A percentile compares a stretch with the other conserved stretches of the same genome.
Conservation (phyloP, 64 coral and sea anemone species). For the Stichodactyla helianthus region DNA sequence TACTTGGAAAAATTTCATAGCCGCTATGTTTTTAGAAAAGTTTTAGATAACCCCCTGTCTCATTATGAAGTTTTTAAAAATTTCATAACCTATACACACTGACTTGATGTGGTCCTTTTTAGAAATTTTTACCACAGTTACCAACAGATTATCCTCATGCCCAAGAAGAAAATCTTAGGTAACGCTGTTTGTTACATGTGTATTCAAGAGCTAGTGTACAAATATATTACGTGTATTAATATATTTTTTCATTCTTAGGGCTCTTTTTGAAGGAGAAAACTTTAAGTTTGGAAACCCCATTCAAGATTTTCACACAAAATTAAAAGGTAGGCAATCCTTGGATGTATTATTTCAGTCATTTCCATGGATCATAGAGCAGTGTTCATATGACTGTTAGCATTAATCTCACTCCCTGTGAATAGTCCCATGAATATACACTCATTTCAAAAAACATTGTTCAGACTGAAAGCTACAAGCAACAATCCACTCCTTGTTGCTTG, state of each 20-base stretch:
- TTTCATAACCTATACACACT: background rate
- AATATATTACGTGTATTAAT: background rate
- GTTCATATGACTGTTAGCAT: too few species aligned
- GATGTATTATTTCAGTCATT: background rate
- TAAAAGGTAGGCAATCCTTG: conserved; percentile 63
- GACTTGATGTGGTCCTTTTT: background rate
- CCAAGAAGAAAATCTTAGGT: conserved; percentile 91
- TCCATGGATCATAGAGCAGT: too few species aligned
- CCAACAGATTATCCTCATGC: conserved; percentile 98
- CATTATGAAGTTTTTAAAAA: too few species aligned
- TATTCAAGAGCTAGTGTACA: too few species aligned
- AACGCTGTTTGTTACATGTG: background rate
- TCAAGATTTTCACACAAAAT: conserved; percentile 79
- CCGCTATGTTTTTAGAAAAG: too few species aligned
- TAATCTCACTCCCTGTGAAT: too few species aligned
- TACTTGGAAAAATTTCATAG: too few species aligned
- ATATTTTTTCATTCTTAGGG: conserved; percentile 36
- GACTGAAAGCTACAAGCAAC: too few species aligned
- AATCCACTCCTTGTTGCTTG: too few species aligned
- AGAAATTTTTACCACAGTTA: conserved; percentile 86
- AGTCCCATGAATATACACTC: too few species aligned
- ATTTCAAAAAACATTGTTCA: too few species aligned
- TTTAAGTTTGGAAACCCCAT: conserved; percentile 99
- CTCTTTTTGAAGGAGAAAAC: conserved; percentile 86
- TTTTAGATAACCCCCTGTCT: too few species aligned